These are phyloP conservation scores for Drosophila ercepeae DNA, from an alignment of 1,140 invertebrate species.

Conservation along the genomic window DNA sequence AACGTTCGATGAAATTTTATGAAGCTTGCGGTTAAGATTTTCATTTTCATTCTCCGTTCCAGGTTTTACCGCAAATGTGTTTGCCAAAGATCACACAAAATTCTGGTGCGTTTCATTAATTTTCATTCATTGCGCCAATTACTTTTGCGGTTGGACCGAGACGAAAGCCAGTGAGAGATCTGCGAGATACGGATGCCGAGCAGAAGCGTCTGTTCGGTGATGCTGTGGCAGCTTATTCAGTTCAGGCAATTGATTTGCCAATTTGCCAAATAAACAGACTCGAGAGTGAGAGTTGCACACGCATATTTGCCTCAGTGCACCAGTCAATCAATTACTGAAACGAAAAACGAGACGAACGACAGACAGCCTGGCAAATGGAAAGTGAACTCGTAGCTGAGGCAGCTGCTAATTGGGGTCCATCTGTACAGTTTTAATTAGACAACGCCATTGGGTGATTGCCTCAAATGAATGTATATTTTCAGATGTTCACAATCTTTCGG, in stretches of 20 bases:
- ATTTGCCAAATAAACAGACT: slow-evolving; percentile 60
- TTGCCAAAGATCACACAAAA: slow-evolving; percentile 49
- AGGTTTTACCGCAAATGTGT: slow-evolving; percentile 36
- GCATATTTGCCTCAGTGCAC: slow-evolving; percentile 47
- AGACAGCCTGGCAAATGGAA: slow-evolving; percentile 26
- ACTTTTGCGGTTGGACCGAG: slow-evolving; percentile 39
- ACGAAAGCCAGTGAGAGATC: slow-evolving; percentile 3
- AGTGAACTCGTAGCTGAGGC: slow-evolving; percentile 25
- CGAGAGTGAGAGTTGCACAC: slow-evolving; percentile 18
- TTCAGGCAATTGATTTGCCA: slow-evolving; percentile 69
- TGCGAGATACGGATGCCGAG: slow-evolving; percentile 3
- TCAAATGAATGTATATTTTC: slow-evolving; percentile 29
- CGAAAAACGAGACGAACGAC: neutral
- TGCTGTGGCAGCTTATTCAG: slow-evolving; percentile 35
- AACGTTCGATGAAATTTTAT: neutral
- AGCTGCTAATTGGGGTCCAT: slow-evolving; percentile 36
- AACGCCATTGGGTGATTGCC: slow-evolving; percentile 27
- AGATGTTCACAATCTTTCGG: neutral
- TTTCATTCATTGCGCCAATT: slow-evolving; percentile 60
- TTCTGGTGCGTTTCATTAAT: slow-evolving; percentile 55
- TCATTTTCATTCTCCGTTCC: slow-evolving; percentile 4
- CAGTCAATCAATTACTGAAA: slow-evolving; percentile 36
- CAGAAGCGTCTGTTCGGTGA: slow-evolving; percentile 26
- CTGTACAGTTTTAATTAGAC: slow-evolving; percentile 43
- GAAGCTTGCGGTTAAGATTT: neutral